Conservation (phyloP, 2,797 vertebrate genomes). For the Dicrostonyx torquatus region DNA sequence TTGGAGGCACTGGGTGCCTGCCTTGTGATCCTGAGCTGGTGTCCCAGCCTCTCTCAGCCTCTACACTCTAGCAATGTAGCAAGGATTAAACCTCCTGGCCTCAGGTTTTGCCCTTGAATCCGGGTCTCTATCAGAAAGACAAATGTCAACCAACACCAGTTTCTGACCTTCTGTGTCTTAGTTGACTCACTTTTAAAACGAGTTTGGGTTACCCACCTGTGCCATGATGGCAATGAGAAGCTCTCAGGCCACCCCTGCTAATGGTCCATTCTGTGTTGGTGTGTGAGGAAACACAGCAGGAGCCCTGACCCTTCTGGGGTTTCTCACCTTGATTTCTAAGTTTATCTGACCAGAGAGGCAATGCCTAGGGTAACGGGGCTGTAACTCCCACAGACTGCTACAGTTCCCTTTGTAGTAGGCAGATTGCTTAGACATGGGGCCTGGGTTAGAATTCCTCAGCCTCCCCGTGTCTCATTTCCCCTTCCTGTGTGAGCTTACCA, state of each 20-base stretch:
- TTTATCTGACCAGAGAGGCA: background rate
- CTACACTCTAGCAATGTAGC: background rate
- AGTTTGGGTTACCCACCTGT: rapidly evolving
- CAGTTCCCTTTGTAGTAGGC: background rate
- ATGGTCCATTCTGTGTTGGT: rapidly evolving
- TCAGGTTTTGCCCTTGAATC: background rate
- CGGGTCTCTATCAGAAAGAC: rapidly evolving
- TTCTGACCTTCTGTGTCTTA: background rate
- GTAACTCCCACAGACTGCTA: too few relatives aligned
- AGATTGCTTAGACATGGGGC: background rate
- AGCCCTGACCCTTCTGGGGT: background rate
- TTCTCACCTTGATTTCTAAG: background rate
- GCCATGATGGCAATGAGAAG: background rate
- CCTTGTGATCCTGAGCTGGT: background rate
- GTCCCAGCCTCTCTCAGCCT: background rate
- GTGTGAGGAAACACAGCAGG: background rate
- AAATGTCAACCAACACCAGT: rapidly evolving
- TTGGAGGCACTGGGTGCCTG: rapidly evolving
- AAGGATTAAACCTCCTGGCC: rapidly evolving
- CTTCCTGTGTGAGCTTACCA: rapidly evolving
- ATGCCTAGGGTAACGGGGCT: background rate
- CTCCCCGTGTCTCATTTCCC: background rate
- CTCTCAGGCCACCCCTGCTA: too few relatives aligned
- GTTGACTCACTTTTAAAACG: background rate
- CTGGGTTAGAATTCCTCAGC: too few relatives aligned